Evolutionary conservation across 2,888 invertebrate genomes (phyloP).

Genomic region (Cremastobaeus sp.): DNA sequence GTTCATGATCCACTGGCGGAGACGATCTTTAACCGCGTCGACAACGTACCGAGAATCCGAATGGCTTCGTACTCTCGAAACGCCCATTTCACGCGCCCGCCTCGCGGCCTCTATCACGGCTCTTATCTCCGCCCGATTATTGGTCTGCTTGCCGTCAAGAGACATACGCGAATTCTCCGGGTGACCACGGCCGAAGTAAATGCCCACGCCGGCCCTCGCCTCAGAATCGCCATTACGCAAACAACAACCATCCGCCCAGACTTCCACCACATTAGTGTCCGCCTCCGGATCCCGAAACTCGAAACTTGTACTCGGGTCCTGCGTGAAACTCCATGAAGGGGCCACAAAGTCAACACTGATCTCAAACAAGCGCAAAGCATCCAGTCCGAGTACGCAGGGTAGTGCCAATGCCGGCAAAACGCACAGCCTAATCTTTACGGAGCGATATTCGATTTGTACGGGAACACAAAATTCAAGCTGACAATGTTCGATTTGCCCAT

Average conservation of each 20-base stretch:
- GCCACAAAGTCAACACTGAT: neutral
- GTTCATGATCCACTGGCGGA: neutral
- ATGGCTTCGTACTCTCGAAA: neutral
- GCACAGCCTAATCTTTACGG: neutral
- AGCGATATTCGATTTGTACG: neutral
- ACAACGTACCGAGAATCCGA: neutral
- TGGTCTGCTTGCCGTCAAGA: conserved; percentile 89
- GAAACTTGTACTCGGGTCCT: too few species aligned
- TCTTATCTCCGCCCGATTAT: conserved; percentile 96
- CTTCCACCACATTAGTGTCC: too few species aligned
- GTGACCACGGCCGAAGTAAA: conserved; percentile 85
- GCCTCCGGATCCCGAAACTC: too few species aligned
- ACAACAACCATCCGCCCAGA: conserved; percentile 1
- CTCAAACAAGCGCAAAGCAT: neutral
- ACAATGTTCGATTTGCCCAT: neutral
- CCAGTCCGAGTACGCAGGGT: neutral
- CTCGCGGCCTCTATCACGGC: conserved; percentile 88
- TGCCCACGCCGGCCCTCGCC: neutral
- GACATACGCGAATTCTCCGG: conserved; percentile 87
- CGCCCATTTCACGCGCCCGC: conserved; percentile 81
- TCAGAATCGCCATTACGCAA: neutral
- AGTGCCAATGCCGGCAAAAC: neutral
- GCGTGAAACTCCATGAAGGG: neutral
- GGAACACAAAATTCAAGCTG: neutral
- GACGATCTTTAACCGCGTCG: neutral